These are phyloP conservation scores for Tipula lateralis DNA, from an alignment of 2,888 invertebrate genomes.

Conservation along the genomic window DNA sequence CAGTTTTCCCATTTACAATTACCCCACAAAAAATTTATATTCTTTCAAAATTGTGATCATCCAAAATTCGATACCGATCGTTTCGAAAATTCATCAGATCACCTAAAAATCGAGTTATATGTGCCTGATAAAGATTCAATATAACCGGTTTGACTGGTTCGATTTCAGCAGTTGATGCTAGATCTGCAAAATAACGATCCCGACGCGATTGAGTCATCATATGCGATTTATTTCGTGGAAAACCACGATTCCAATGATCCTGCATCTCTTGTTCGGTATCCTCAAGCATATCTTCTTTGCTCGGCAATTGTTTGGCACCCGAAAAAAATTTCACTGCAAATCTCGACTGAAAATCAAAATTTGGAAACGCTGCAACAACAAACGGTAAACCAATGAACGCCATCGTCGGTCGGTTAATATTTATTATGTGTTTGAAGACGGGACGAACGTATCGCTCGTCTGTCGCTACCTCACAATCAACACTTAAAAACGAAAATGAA, in stretches of 20 bases:
- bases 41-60: conserved; percentile 53
- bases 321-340: conserved; percentile 62
- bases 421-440: conserved; percentile 80
- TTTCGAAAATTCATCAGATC: conserved; percentile 58
- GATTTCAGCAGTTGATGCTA: conserved; percentile 60
- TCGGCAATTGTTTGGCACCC: conserved; percentile 59
- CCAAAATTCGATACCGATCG: conserved; percentile 60
- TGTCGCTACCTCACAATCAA: conserved; percentile 62
- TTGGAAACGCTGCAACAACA: conserved; percentile 73
- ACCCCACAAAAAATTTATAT: too few species aligned
- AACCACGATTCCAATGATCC: conserved; percentile 56
- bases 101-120: conserved; percentile 58
- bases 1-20: too few species aligned
- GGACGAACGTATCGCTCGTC: conserved; percentile 75
- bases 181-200: conserved; percentile 63
- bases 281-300: conserved; percentile 57
- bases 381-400: conserved; percentile 77
- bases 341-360: conserved; percentile 73
- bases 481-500: conserved; percentile 67
- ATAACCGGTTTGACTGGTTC: conserved; percentile 61
- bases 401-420: conserved; percentile 72
- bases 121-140: conserved; percentile 65
- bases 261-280: conserved; percentile 59
- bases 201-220: conserved; percentile 64
- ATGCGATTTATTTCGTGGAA: conserved; percentile 68